phyloP scores from a whole-genome alignment of 2,888 invertebrate genomes.

The Ichneumoninae sp. region DNA sequence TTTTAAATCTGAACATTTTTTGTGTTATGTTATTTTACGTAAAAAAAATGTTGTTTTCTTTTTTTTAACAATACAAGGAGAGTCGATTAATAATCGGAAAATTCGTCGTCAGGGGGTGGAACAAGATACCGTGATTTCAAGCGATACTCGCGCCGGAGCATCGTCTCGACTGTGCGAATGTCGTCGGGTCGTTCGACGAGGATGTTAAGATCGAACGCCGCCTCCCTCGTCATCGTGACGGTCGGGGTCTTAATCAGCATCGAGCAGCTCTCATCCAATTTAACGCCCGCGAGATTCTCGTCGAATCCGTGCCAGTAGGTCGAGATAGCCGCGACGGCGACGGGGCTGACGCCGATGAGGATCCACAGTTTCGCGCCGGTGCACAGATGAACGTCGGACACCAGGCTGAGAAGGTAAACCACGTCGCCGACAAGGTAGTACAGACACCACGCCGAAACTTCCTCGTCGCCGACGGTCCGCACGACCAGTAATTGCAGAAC shows the following conservation, averaged over 20 bases:
- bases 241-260: constrained; percentile 44
- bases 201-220: constrained; percentile 51
- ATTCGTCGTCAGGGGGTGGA: constrained; percentile 50
- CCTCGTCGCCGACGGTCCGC: constrained; percentile 56
- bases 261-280: constrained; percentile 48
- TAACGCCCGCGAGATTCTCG: background rate
- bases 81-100: background rate
- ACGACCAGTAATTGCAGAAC: constrained; percentile 53
- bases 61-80: background rate
- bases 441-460: constrained; percentile 63
- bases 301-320: constrained; percentile 24
- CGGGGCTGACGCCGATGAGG: constrained; percentile 32
- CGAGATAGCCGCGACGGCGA: constrained; percentile 28
- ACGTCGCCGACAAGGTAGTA: constrained; percentile 44
- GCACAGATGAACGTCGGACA: constrained; percentile 41
- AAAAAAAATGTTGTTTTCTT: background rate
- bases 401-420: constrained; percentile 11
- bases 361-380: constrained; percentile 54
- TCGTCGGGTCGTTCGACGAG: constrained; percentile 40
- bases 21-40: no score
- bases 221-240: constrained; percentile 28
- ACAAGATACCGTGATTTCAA: constrained; percentile 49
- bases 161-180: constrained; percentile 58
- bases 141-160: constrained; percentile 51
- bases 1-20: background rate